phyloP scores from a whole-genome alignment of 1,140 invertebrate species.

The Panagrolaimus sp. region DNA sequence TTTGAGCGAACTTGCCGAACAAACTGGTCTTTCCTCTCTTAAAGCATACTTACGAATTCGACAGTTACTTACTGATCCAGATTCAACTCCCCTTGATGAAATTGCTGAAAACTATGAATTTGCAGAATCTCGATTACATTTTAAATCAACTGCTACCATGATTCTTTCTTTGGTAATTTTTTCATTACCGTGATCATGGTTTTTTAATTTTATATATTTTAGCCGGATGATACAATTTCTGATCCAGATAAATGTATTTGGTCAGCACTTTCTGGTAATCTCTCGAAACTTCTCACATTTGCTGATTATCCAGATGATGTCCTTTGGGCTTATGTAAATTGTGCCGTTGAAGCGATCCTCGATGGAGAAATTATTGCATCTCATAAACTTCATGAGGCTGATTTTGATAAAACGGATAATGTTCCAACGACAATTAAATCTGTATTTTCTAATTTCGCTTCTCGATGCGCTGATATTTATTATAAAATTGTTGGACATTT shows the following conservation, averaged over 20 bases:
- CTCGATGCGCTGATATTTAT: slow-evolving; percentile 16
- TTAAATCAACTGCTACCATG: slow-evolving; percentile 28
- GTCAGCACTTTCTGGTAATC: slow-evolving; percentile 33
- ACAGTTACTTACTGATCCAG: slow-evolving; percentile 34
- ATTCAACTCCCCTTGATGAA: slow-evolving; percentile 25
- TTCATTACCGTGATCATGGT: not conserved
- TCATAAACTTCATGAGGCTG: slow-evolving; percentile 26
- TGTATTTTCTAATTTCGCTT: not conserved
- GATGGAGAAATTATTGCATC: slow-evolving; percentile 23
- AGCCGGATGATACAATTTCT: slow-evolving; percentile 25
- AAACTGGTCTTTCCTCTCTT: slow-evolving; percentile 21
- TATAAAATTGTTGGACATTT: slow-evolving; percentile 28
- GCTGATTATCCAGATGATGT: slow-evolving; percentile 31
- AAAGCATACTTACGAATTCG: slow-evolving; percentile 27
- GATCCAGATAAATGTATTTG: slow-evolving; percentile 35
- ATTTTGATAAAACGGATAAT: slow-evolving; percentile 17
- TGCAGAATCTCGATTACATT: slow-evolving; percentile 26
- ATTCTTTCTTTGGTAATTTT: slow-evolving; percentile 28
- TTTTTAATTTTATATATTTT: slow-evolving; percentile 15
- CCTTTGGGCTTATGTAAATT: slow-evolving; percentile 32
- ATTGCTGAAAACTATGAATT: slow-evolving; percentile 26
- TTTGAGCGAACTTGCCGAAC: slow-evolving; percentile 26
- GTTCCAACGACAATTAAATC: not conserved
- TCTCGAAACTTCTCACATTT: slow-evolving; percentile 28
- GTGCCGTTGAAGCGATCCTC: slow-evolving; percentile 35